phyloP scores from a whole-genome alignment of 2,888 invertebrate genomes.

The Nephrotoma guestfalica region DNA sequence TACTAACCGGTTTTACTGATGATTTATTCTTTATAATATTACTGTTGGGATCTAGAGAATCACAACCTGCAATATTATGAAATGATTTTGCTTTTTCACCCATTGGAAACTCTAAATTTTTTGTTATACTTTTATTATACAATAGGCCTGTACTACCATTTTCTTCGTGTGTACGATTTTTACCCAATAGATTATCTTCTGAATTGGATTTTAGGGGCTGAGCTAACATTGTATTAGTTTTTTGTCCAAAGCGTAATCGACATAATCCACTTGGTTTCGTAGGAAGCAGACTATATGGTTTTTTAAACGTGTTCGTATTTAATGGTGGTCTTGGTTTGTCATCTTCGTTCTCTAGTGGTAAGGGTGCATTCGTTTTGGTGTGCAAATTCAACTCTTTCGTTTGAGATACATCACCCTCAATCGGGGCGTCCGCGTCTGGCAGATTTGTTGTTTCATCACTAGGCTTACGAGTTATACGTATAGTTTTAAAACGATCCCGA shows the following conservation, averaged over 20 bases:
- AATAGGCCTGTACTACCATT: not conserved
- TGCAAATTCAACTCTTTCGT: not conserved
- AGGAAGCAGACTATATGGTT: not conserved
- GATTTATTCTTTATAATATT: not conserved
- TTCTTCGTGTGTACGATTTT: not conserved
- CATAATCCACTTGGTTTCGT: not conserved
- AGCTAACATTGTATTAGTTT: not conserved
- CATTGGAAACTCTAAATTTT: conserved; percentile 27
- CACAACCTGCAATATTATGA: conserved; percentile 23
- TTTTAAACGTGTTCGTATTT: not conserved
- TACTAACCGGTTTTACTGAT: not conserved
- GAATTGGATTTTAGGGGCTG: conserved; percentile 5
- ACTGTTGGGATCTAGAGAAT: not conserved
- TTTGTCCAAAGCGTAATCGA: not conserved
- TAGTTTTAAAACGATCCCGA: conserved; percentile 32
- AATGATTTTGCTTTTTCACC: conserved; percentile 32
- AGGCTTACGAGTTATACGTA: conserved; percentile 24
- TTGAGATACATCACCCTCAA: not conserved
- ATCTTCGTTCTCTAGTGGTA: not conserved
- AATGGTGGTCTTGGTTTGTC: not conserved
- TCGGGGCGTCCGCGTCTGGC: conserved; percentile 1
- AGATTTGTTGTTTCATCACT: conserved; percentile 8
- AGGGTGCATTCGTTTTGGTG: not conserved
- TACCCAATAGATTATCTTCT: not conserved
- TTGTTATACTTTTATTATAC: not conserved